Evolutionary conservation across 2,888 invertebrate species (phyloP).

Genomic region (Agrochola circellaris): DNA sequence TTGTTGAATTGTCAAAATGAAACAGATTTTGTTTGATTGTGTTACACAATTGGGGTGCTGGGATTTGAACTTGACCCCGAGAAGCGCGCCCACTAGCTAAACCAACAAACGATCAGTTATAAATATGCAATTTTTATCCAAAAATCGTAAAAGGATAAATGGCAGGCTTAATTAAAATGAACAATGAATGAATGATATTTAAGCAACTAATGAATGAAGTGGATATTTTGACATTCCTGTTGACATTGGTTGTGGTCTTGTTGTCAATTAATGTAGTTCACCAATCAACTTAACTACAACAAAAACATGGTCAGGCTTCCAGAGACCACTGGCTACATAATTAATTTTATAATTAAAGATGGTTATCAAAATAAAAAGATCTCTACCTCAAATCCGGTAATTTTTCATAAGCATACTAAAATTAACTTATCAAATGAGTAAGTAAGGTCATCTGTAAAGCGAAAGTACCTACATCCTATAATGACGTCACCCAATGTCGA

Average conservation of each 20-base stretch:
- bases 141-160: neutral
- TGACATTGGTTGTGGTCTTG: neutral
- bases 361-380: neutral
- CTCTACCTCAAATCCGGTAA: slow-evolving; percentile 7
- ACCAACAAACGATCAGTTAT: neutral
- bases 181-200: neutral
- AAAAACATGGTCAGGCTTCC: neutral
- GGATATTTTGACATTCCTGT: neutral
- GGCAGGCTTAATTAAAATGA: neutral
- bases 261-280: neutral
- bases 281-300: no score
- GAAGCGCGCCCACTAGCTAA: no score
- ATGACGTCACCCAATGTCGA: slow-evolving; percentile 65
- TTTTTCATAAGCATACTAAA: slow-evolving; percentile 12
- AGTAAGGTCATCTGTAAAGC: slow-evolving; percentile 63
- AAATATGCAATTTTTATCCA: neutral
- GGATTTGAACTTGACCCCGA: no score
- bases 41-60: no score
- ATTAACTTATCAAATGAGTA: slow-evolving; percentile 30
- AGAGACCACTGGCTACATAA: neutral
- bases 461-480: slow-evolving; percentile 66
- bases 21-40: no score
- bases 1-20: no score
- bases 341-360: slow-evolving; percentile 4
- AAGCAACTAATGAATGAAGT: neutral